Evolutionary conservation across 2,797 vertebrate genomes (phyloP).

Genomic region (Hippocampus kuda): DNA sequence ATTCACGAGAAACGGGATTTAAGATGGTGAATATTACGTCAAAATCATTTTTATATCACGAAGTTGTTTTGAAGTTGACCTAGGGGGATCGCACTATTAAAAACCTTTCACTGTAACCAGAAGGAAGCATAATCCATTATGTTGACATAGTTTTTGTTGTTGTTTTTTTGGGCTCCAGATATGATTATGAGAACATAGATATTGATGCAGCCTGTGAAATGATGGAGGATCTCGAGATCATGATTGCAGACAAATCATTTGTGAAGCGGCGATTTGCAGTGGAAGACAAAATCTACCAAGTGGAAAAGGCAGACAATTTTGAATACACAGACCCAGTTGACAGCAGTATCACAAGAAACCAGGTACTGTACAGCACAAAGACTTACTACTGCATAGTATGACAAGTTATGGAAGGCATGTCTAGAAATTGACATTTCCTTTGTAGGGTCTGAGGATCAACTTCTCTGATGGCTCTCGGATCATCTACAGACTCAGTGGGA

Average conservation of each 20-base stretch:
- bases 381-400: background rate
- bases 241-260: constrained; percentile 83
- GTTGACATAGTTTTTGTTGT: background rate
- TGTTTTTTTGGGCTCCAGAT: constrained; percentile 58
- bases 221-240: constrained; percentile 87
- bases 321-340: constrained; percentile 91
- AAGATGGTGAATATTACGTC: too few relatives aligned
- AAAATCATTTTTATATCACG: too few relatives aligned
- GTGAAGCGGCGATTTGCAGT: constrained; percentile 76
- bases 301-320: constrained; percentile 91
- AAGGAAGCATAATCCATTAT: too few relatives aligned
- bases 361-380: constrained; percentile 64
- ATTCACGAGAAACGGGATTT: too few relatives aligned
- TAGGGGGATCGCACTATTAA: too few relatives aligned
- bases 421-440: constrained; percentile 6
- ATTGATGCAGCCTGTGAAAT: constrained; percentile 84
- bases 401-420: background rate
- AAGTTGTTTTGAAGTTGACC: too few relatives aligned
- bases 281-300: constrained; percentile 81
- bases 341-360: constrained; percentile 84
- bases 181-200: constrained; percentile 90
- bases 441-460: constrained; percentile 84
- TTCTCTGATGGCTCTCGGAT: constrained; percentile 91
- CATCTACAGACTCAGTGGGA: constrained; percentile 89
- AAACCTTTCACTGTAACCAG: too few relatives aligned